Base-by-base conservation (phyloP, 1,140 invertebrate species). In the Drosophila arizonae region DNA sequence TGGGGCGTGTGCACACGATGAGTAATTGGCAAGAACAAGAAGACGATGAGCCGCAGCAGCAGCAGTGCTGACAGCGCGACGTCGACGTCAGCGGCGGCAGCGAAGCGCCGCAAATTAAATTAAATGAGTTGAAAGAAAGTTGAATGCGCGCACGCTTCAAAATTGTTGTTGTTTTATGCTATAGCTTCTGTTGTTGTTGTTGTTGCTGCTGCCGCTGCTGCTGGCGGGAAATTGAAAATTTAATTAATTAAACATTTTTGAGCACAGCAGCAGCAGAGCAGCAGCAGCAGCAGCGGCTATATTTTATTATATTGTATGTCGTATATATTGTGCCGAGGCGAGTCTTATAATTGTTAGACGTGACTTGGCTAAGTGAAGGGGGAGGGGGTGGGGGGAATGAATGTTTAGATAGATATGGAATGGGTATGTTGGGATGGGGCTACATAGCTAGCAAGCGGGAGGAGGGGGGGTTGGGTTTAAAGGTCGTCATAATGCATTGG, bases 61-160 rank as follows among this genome's bases (percentile, higher is more conserved):
- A 69, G 50, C 33, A 15, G 57, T 24, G 11, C 28, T 28, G 54
- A 52, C 13, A 41, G 39, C 33, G 36, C 33, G 41, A 28, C 36
- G 17, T 33, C 26, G 39, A 56, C 61, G 33, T 43, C 75, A 60
- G 46, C 62, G 51, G 50, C 66, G 39, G 62, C 81, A 74, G 76
- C 76, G 68, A 88, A 85, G 85, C 84, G 74, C 80, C 79, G 77
- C 79, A 89, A 88, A 88, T 88, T 88, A 89, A 88, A 88, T 88
- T 88, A 88, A 88, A 88, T 88, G 84, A 88, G 85, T 88, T 90
- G 85, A 88, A 88, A 88, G 84, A 88, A 89, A 88, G 84, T 89
- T 88, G 84, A 88, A 87, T 88, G 85, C 84, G 82, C 82, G 82
- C 76, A 87, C 66, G 77, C 76, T 87, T 86, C 74, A 77, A 85